These are phyloP conservation scores for Nowickia ferox DNA, from an alignment of 2,888 invertebrate genomes.

Conservation along the genomic window DNA sequence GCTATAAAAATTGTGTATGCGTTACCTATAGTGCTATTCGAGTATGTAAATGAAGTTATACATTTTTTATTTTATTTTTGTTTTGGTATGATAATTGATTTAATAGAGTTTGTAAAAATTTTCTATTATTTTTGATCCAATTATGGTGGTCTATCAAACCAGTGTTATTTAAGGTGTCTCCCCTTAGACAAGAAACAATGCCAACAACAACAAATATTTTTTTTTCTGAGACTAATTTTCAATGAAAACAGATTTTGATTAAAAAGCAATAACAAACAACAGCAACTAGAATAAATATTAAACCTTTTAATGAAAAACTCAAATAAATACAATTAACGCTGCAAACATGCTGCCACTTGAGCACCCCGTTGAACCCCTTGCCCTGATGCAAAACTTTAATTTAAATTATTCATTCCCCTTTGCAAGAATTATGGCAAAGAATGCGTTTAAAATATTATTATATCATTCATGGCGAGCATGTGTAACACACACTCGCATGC, in stretches of 20 bases:
- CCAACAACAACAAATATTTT: conserved; percentile 44
- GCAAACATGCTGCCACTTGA: conserved; percentile 6
- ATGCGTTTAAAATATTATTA: conserved; percentile 60
- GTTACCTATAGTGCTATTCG: too few relatives aligned
- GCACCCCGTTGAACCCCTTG: not conserved
- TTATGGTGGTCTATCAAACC: conserved; percentile 5
- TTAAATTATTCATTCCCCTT: conserved; percentile 45
- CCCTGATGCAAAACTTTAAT: not conserved
- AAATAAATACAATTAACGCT: conserved; percentile 49
- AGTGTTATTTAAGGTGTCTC: conserved; percentile 53
- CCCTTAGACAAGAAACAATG: conserved; percentile 5
- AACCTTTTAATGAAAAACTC: conserved; percentile 48
- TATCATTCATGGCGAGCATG: conserved; percentile 49
- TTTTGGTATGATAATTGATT: not conserved
- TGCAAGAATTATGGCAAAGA: conserved; percentile 42
- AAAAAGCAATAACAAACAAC: conserved; percentile 13
- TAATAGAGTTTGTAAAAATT: not conserved
- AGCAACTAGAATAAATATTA: conserved; percentile 1
- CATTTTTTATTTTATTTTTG: too few relatives aligned
- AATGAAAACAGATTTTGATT: conserved; percentile 45
- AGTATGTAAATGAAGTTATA: too few relatives aligned
- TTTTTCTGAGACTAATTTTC: conserved; percentile 62
- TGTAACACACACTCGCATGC: not conserved
- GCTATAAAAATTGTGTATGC: too few relatives aligned
- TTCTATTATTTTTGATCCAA: not conserved